A percentile compares a stretch with the other conserved stretches of the same genome.
These are phyloP conservation scores for Lasioglossum lativentre DNA, from an alignment of 2,888 invertebrate genomes.

Conservation along the genomic window DNA sequence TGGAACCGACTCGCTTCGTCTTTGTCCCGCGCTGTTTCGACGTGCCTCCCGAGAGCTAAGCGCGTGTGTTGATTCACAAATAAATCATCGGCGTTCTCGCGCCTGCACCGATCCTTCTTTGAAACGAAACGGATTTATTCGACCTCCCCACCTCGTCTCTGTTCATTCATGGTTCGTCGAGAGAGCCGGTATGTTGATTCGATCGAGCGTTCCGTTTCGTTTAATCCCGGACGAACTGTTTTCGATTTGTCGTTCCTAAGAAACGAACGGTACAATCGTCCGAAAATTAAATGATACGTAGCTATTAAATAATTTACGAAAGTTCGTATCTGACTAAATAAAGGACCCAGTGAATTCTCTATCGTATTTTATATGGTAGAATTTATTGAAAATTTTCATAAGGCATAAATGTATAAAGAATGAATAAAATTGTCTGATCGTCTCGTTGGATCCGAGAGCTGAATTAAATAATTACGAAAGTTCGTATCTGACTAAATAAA, in stretches of 20 bases:
- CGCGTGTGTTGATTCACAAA: slow-evolving; percentile 62
- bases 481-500: no score
- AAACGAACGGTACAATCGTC: background rate
- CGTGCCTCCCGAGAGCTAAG: slow-evolving; percentile 55
- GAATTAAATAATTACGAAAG: no score
- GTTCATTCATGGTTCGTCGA: background rate
- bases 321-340: background rate
- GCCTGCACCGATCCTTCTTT: slow-evolving; percentile 30
- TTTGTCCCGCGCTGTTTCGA: slow-evolving; percentile 67
- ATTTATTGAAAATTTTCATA: no score
- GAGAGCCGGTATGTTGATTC: background rate
- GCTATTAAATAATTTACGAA: no score
- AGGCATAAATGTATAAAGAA: no score
- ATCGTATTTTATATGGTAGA: no score
- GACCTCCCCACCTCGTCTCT: slow-evolving; percentile 3
- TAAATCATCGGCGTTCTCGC: slow-evolving; percentile 66
- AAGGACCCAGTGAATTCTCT: no score
- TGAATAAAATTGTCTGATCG: no score
- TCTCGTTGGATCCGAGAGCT: background rate
- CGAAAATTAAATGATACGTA: background rate
- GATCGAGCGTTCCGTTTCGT: background rate
- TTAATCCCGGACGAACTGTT: background rate
- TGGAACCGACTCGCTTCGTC: slow-evolving; percentile 64
- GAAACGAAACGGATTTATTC: slow-evolving; percentile 38
- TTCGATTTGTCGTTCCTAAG: background rate